Evolutionary conservation across 2,888 invertebrate genomes (phyloP), one percentile per base, ranked within the genome.

Genomic region (Calliphora vomitoria): DNA sequence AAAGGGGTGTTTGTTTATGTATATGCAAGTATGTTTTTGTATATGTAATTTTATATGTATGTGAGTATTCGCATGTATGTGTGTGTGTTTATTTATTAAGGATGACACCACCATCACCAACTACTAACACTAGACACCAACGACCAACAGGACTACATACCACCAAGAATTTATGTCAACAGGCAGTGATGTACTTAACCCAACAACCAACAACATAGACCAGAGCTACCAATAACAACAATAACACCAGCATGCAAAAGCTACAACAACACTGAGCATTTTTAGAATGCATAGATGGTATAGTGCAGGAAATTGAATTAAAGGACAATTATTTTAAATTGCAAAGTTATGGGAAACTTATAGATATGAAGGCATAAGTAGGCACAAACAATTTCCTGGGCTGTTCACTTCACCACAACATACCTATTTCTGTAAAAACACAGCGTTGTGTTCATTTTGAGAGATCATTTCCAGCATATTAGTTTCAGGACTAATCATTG

Each of bases 91-190:
- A 74, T 82, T 87, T 84, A 81, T 80, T 66, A 82, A 87, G 83
- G 50, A 72, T 66, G 82, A 58, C 76, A 75, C 38, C 75, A 66
- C 64, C 74, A 75, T 35, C 79, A 79, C 8, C 84, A 83, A 18
- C 8, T 44, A 25, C 66, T 66, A 68, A 55, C 72, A 66, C 58
- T 47, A 41, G 66, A 47, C 47, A 85, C 53, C 35, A 69, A 47
- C 38, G 74, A 58, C 78, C 79, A 82, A 53, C 47, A 55, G 62
- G 8, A 69, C 53, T 44, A 58, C 38, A 50, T 35, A 68, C 68
- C 76, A 76, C 62, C 76, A 78, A 78, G 60, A 62, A 84, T 78
- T 84, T 74, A 64, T 81, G 71, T 81, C 78, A 84, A 68, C 84
- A 78, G 76, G 38, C 86, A 69, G 79, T 76, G 25, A 79, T 71